Base-by-base conservation (phyloP, 2,888 invertebrate species). In the Antheraea assamensis region DNA sequence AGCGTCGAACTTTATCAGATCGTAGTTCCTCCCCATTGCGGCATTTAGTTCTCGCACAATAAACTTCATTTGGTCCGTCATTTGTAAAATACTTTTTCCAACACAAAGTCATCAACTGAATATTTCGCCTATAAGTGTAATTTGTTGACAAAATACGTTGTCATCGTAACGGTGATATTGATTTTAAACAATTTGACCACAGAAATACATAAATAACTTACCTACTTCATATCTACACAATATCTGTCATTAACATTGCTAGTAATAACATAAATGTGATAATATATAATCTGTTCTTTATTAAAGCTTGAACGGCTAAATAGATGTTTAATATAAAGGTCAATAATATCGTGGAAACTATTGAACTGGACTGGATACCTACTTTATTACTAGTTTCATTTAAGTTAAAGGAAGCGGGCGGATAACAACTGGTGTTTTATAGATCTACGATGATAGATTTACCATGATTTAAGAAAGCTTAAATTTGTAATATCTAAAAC, bases 1-100 rank as follows among this genome's bases (percentile, higher is more conserved):
- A 8, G 97, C 96, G 92, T 98, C 98, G 89, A 98, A 98, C 79
- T 97, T 97, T 83, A 98, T 97, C 76, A 98, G 91, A 85, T 98
- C 98, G 83, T 96, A 97, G 83, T 96, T 96, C 81, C 96, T 96
- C 72, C 95, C 96, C 80, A 98, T 96, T 71, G 95, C 93, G 80
- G 96, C 95, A 87, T 97, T 98, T 76, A 98, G 86, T 89, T 97
- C 97, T 76, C 95, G 95, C 70, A 98, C 96, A 77, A 97, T 95
- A 82, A 95, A 96, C 89, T 96, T 96, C 79, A 96, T 93, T 88
- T 96, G 95, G 78, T 96, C 96, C 70, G 95, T 95, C 96, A 96
- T 96, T 80, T 80, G 84, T 49, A 19, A 8, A 70, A 72, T 72
- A 71, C 52, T 71, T 47, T 49, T 21, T 55, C 31, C 24, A 21